phyloP scores from a whole-genome alignment of 1,140 invertebrate species.

The Hyposmocoma kahamanoa region DNA sequence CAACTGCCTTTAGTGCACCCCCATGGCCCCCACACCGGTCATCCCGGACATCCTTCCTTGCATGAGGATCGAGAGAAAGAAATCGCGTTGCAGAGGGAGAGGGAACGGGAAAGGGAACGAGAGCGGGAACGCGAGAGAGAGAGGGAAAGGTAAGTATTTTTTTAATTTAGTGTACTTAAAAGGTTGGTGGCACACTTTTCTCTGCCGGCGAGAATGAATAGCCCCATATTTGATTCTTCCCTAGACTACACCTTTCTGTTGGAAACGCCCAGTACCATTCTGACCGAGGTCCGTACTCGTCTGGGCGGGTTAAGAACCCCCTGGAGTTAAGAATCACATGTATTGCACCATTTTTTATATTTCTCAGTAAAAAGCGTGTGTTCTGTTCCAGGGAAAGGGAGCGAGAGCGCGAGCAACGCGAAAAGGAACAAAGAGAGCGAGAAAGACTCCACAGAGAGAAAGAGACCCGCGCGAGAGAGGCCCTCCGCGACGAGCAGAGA shows the following conservation, averaged over 20 bases:
- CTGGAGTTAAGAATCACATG: no score
- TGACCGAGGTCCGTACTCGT: no score
- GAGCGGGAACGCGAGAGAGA: slow-evolving; percentile 41
- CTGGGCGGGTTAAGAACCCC: no score
- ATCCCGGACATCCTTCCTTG: slow-evolving; percentile 18
- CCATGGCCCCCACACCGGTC: slow-evolving; percentile 6
- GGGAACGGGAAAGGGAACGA: slow-evolving; percentile 28
- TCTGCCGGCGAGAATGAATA: no score
- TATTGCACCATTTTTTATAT: no score
- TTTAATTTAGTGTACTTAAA: no score
- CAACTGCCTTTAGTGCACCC: slow-evolving; percentile 33
- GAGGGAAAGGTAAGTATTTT: no score
- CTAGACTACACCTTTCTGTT: no score
- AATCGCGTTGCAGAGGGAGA: slow-evolving; percentile 39
- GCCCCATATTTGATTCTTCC: no score
- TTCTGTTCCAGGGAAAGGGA: slow-evolving; percentile 48
- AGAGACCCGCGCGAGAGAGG: slow-evolving; percentile 30
- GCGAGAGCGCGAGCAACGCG: slow-evolving; percentile 31
- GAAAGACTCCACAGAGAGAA: slow-evolving; percentile 40
- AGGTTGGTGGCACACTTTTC: no score
- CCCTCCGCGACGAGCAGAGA: slow-evolving; percentile 33
- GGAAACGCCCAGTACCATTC: no score
- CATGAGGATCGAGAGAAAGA: slow-evolving; percentile 52
- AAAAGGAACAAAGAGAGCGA: slow-evolving; percentile 55
- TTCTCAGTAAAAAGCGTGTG: neutral